These are phyloP conservation scores for Gyrodactylus bullatarudis DNA, from an alignment of 1,140 invertebrate species.

Conservation along the genomic window DNA sequence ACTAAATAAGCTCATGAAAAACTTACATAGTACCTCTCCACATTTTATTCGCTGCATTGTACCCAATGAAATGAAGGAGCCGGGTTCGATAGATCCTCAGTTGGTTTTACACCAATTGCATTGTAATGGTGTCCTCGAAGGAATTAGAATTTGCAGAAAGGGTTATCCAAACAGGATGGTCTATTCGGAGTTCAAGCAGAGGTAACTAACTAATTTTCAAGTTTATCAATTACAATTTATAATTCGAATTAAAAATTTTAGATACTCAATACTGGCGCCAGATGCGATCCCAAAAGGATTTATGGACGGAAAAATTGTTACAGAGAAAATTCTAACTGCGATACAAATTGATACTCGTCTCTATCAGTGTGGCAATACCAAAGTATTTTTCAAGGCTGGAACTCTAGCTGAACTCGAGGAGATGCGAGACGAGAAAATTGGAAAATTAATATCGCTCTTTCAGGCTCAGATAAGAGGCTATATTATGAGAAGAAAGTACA, in stretches of 20 bases:
- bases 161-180: slow-evolving; percentile 99
- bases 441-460: slow-evolving; percentile 91
- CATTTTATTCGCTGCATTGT: slow-evolving; percentile 99
- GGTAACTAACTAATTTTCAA: slow-evolving; percentile 28
- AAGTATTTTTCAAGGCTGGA: slow-evolving; percentile 98
- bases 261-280: slow-evolving; percentile 84
- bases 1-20: slow-evolving; percentile 81
- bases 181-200: slow-evolving; percentile 97
- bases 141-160: slow-evolving; percentile 99
- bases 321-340: slow-evolving; percentile 38
- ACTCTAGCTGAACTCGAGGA: slow-evolving; percentile 98
- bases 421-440: slow-evolving; percentile 83
- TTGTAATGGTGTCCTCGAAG: slow-evolving; percentile 99
- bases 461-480: slow-evolving; percentile 62
- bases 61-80: slow-evolving; percentile 83
- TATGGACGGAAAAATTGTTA: slow-evolving; percentile 41
- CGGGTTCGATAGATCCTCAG: slow-evolving; percentile 86
- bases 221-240: not conserved
- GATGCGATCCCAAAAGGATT: slow-evolving; percentile 36
- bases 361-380: slow-evolving; percentile 74
- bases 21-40: slow-evolving; percentile 68
- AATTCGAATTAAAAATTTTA: slow-evolving; percentile 15
- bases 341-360: slow-evolving; percentile 45
- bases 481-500: slow-evolving; percentile 57
- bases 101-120: slow-evolving; percentile 87